Evolutionary conservation across 2,888 invertebrate species (phyloP).

Genomic region (Ophraella communa): DNA sequence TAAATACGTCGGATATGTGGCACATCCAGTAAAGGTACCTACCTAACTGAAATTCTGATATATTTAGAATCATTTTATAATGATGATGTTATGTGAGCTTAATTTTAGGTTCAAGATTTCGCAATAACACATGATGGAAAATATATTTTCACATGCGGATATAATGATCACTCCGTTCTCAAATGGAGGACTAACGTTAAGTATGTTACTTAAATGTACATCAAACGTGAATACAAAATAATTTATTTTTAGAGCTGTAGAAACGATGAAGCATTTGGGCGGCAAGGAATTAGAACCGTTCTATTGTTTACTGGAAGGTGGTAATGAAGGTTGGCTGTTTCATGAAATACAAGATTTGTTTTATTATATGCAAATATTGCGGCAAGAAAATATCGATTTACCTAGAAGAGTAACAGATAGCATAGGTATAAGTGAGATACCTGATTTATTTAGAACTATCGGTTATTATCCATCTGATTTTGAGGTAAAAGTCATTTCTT

Average conservation of each 20-base stretch:
- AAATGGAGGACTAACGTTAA: constrained; percentile 66
- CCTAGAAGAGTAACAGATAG: constrained; percentile 67
- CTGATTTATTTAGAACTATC: constrained; percentile 76
- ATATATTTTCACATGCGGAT: constrained; percentile 65
- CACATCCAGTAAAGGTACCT: constrained; percentile 66
- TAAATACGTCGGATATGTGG: constrained; percentile 68
- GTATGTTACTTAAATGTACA: constrained; percentile 54
- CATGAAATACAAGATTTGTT: constrained; percentile 76
- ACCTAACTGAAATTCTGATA: too few species aligned
- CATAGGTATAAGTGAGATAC: constrained; percentile 71
- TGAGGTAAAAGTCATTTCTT: too few species aligned
- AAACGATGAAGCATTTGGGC: constrained; percentile 62
- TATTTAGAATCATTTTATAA: too few species aligned
- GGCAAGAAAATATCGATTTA: constrained; percentile 71
- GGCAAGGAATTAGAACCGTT: constrained; percentile 70
- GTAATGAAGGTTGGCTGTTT: constrained; percentile 73
- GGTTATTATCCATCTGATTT: constrained; percentile 79
- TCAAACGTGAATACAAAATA: not conserved
- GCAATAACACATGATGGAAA: constrained; percentile 60
- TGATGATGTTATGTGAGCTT: not conserved
- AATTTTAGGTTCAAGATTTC: constrained; percentile 56
- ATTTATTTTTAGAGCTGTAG: constrained; percentile 52
- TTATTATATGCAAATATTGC: constrained; percentile 77
- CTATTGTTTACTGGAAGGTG: constrained; percentile 74
- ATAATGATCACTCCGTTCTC: constrained; percentile 62